Evolutionary conservation across 2,113 vertebrate species (phyloP), one percentile per base, ranked within the genome.

Genomic region (Leucopternis melanops): DNA sequence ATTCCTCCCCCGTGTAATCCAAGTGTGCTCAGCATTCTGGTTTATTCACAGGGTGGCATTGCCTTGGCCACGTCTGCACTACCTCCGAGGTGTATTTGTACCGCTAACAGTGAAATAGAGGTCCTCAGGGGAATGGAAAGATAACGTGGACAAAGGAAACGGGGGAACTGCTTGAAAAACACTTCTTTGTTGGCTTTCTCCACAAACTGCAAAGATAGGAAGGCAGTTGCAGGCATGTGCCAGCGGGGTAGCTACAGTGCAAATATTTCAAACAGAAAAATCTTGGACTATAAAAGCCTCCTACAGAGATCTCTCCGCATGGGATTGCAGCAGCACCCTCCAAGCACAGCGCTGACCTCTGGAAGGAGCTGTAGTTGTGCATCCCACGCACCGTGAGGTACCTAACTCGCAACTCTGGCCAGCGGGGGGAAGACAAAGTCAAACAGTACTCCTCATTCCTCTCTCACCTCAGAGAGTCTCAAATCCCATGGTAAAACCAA

Each of bases 1-100:
- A 81, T 94, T 96, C 74, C 67, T 95, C 31, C 78, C 81, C 69
- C 20, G 9, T 92, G 95, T 97, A 95, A 95, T 95, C 86, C 91
- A 69, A 92, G 58, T 66, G 84, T 69, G 62, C 70, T 87, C 84
- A 80, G 84, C 36, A 36, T 75, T 89, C 81, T 87, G 87, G 73
- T 71, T 94, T 94, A 70, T 87, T 94, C 61, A 80, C 1, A 2
- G 78, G 34, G 61, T 3, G 4, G 63, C 61, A 49, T 12, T 71
- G 82, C 92, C 26, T 81, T 74, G 65, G 47, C n/a, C 5, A 1
- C 13, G 34, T 38, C 66, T 82, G 49, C 11, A 15, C 29, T 44
- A 73, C 42, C 70, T 79, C 54, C 45, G 70, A 65, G 74, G 42
- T 75, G 58, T 27, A 61, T 66, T 88, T 79, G 83, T 54, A 58